Evolutionary conservation across 2,113 vertebrate species (phyloP).

Genomic region (Nesogale talazaci): DNA sequence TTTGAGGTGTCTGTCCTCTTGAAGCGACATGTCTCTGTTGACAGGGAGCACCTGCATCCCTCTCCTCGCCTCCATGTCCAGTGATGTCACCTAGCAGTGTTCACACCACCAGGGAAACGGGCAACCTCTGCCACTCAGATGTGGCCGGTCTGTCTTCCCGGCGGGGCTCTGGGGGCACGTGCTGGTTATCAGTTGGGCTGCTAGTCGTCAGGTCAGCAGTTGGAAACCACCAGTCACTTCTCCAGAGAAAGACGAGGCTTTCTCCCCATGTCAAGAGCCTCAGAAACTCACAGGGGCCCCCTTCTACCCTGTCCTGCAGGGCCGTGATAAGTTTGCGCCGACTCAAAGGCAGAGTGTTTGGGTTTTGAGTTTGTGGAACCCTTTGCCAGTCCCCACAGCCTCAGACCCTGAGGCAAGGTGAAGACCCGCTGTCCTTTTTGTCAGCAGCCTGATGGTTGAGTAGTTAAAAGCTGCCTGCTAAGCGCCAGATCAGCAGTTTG

Average conservation of each 20-base stretch:
- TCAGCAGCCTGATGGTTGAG: neutral
- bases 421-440: neutral
- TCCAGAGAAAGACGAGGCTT: too few relatives aligned
- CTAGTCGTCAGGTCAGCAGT: too few relatives aligned
- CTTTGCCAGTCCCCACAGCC: neutral
- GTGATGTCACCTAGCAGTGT: neutral
- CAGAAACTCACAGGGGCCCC: too few relatives aligned
- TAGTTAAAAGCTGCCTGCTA: too few relatives aligned
- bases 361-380: neutral
- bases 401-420: neutral
- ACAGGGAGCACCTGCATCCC: fast-evolving
- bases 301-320: too few relatives aligned
- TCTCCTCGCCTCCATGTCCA: neutral
- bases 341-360: neutral
- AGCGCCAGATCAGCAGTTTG: too few relatives aligned
- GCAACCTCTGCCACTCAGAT: neutral
- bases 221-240: too few relatives aligned
- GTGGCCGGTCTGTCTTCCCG: too few relatives aligned
- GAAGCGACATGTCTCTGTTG: fast-evolving
- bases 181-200: neutral
- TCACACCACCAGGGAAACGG: neutral
- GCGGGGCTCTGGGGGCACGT: too few relatives aligned
- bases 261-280: too few relatives aligned
- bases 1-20: neutral
- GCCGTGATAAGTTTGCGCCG: too few relatives aligned